Evolutionary conservation across 2,888 invertebrate species (phyloP).

Genomic region (Eumacrocentrus americanus): DNA sequence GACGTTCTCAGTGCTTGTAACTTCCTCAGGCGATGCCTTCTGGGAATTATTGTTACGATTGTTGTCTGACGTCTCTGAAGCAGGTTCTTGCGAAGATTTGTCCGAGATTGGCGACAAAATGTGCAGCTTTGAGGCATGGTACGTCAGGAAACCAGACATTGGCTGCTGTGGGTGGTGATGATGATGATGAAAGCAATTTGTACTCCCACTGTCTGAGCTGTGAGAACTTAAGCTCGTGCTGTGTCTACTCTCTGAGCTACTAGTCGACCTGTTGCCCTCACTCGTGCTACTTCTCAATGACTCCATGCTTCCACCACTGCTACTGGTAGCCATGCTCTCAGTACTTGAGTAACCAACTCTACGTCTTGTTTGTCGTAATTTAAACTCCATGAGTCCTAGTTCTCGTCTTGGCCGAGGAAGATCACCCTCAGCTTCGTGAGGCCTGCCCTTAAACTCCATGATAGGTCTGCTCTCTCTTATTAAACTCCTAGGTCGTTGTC

Average conservation of each 20-base stretch:
- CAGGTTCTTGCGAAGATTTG: constrained; percentile 87
- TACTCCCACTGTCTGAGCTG: constrained; percentile 80
- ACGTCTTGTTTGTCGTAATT: constrained; percentile 69
- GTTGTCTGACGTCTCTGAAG: constrained; percentile 82
- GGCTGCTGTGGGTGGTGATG: constrained; percentile 63
- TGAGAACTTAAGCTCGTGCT: constrained; percentile 86
- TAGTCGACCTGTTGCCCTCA: constrained; percentile 84
- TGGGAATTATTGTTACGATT: constrained; percentile 80
- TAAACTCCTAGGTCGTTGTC: constrained; percentile 55
- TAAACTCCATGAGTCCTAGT: constrained; percentile 66
- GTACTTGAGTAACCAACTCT: constrained; percentile 76
- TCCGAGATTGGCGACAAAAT: constrained; percentile 89
- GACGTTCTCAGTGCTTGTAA: constrained; percentile 59
- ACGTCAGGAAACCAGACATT: constrained; percentile 72
- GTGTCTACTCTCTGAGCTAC: constrained; percentile 83
- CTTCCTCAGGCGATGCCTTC: constrained; percentile 77
- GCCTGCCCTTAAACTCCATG: constrained; percentile 76
- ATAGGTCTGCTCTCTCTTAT: constrained; percentile 66
- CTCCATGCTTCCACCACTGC: constrained; percentile 87
- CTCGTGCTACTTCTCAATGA: constrained; percentile 86
- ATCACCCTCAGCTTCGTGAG: constrained; percentile 56
- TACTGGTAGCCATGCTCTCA: constrained; percentile 86
- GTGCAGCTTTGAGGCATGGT: constrained; percentile 79
- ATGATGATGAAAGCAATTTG: constrained; percentile 66
- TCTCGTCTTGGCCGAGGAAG: constrained; percentile 54